Conservation (phyloP, 2,888 invertebrate genomes). For the Pterostichus madidus region DNA sequence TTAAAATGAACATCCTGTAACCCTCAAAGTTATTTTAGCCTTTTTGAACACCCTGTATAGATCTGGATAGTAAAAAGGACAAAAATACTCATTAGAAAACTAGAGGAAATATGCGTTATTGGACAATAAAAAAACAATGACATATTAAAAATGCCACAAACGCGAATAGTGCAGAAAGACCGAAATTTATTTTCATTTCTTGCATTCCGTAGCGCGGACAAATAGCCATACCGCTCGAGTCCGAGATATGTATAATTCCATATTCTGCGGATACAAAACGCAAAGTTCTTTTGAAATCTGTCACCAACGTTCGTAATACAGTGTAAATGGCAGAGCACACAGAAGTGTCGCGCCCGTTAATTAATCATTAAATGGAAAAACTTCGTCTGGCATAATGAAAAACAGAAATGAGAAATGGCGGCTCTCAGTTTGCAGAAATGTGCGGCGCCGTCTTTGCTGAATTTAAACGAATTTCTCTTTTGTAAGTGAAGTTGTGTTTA, state of each 20-base stretch:
- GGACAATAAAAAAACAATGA: too few relatives aligned
- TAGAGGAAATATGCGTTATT: too few relatives aligned
- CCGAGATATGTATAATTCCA: not conserved
- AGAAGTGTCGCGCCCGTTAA: slow-evolving; percentile 45
- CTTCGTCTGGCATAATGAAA: slow-evolving; percentile 59
- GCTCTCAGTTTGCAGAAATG: slow-evolving; percentile 8
- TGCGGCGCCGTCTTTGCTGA: slow-evolving; percentile 13
- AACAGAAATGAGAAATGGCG: slow-evolving; percentile 65
- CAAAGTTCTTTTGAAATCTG: slow-evolving; percentile 18
- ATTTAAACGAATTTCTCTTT: slow-evolving; percentile 61
- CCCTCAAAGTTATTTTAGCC: too few relatives aligned
- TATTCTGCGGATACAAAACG: slow-evolving; percentile 31
- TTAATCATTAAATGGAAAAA: slow-evolving; percentile 66
- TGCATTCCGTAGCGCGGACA: not conserved
- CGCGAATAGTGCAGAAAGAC: not conserved
- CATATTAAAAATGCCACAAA: not conserved
- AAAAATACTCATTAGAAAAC: too few relatives aligned
- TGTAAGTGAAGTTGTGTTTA: slow-evolving; percentile 40
- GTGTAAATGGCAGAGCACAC: slow-evolving; percentile 32
- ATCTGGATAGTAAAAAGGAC: too few relatives aligned
- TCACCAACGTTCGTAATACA: slow-evolving; percentile 22
- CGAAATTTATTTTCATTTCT: slow-evolving; percentile 17
- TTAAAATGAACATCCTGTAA: too few relatives aligned
- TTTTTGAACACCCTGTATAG: too few relatives aligned
- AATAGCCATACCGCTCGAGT: not conserved